These are phyloP conservation scores for Lordiphosa collinella DNA, from an alignment of 1,140 invertebrate genomes.

Conservation along the genomic window DNA sequence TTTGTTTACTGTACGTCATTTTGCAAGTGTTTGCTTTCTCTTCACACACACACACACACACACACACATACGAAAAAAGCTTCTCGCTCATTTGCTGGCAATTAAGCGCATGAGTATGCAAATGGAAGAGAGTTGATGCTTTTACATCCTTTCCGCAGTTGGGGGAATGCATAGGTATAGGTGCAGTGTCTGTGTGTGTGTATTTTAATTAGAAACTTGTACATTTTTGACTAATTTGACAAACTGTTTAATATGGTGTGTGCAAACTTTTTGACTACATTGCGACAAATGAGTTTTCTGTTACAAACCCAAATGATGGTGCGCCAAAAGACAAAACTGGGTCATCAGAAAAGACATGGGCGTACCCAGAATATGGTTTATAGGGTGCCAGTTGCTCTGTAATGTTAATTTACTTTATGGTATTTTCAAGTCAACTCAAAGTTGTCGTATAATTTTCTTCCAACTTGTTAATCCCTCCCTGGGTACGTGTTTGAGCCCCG, in stretches of 20 bases:
- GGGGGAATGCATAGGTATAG: not conserved
- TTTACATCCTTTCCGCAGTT: slow-evolving; percentile 25
- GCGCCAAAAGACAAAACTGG: slow-evolving; percentile 12
- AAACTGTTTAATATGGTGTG: slow-evolving; percentile 68
- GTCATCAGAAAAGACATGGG: slow-evolving; percentile 7
- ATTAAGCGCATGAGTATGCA: slow-evolving; percentile 55
- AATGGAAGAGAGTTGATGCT: slow-evolving; percentile 23
- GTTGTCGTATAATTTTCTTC: no score
- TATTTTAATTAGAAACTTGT: slow-evolving; percentile 74
- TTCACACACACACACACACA: slow-evolving; percentile 11
- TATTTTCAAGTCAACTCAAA: no score
- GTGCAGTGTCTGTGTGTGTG: slow-evolving; percentile 21
- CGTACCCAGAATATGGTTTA: not conserved
- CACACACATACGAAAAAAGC: slow-evolving; percentile 24
- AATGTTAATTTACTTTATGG: no score
- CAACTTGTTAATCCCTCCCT: no score
- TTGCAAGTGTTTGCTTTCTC: slow-evolving; percentile 42
- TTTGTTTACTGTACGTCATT: slow-evolving; percentile 70
- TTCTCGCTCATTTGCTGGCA: slow-evolving; percentile 67
- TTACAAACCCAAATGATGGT: slow-evolving; percentile 6
- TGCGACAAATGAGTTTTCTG: slow-evolving; percentile 60
- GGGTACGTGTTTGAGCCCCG: no score
- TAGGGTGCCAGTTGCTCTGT: no score
- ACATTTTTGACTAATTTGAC: slow-evolving; percentile 72
- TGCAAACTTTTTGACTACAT: slow-evolving; percentile 58